These are phyloP conservation scores for Acrobasis repandana DNA, from an alignment of 2,888 invertebrate genomes.

Conservation along the genomic window DNA sequence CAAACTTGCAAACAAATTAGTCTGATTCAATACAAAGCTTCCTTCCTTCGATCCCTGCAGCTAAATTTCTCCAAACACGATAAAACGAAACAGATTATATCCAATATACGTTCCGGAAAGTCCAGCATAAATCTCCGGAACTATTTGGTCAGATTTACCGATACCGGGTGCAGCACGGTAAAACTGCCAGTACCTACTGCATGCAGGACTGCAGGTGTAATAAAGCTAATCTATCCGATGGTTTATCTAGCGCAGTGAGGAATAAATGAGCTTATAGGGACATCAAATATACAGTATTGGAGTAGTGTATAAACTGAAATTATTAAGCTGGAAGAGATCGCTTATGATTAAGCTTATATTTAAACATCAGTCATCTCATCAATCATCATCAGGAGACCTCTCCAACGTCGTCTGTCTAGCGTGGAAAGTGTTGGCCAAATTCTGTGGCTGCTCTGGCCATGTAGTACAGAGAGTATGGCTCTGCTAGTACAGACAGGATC, in stretches of 20 bases:
- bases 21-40: too few species aligned
- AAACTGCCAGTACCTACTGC: background rate
- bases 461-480: too few species aligned
- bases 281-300: background rate
- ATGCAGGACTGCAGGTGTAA: background rate
- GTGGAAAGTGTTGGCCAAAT: too few species aligned
- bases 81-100: slow-evolving; percentile 14
- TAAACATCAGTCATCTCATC: too few species aligned
- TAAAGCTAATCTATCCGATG: background rate
- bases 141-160: slow-evolving; percentile 12
- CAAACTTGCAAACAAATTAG: too few species aligned
- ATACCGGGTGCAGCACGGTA: background rate
- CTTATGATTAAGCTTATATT: too few species aligned
- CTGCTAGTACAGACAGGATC: too few species aligned
- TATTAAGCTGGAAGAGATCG: too few species aligned
- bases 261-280: background rate
- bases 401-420: too few species aligned
- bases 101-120: slow-evolving; percentile 10
- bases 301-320: too few species aligned
- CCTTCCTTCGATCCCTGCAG: background rate
- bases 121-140: slow-evolving; percentile 8
- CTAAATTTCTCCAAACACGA: background rate
- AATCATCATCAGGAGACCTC: too few species aligned
- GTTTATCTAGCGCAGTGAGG: background rate
- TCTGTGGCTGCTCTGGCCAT: too few species aligned